phyloP scores from a whole-genome alignment of 2,797 vertebrate species.

The Coccyzus lansbergi region DNA sequence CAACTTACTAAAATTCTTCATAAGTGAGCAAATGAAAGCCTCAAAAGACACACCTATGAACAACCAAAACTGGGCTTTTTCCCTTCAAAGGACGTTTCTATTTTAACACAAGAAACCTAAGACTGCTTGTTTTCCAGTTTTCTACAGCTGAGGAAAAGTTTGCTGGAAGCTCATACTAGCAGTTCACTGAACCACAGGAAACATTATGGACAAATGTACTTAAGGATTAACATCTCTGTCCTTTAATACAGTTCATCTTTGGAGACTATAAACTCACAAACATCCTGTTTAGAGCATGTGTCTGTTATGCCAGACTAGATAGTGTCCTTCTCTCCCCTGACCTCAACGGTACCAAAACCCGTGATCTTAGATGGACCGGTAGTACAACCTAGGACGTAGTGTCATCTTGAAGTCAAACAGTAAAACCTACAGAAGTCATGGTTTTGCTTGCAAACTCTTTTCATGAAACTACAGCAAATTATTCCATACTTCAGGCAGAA shows the following conservation, averaged over 20 bases:
- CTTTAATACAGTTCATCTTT: not conserved
- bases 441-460: not conserved
- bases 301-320: not conserved
- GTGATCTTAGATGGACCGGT: not conserved
- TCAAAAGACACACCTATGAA: not conserved
- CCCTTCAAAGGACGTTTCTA: accelerated
- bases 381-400: not conserved
- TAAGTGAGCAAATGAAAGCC: not conserved
- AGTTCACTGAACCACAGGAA: not conserved
- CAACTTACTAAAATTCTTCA: not conserved
- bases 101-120: not conserved
- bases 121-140: not conserved
- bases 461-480: not conserved
- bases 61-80: not conserved
- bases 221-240: not conserved
- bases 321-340: not conserved
- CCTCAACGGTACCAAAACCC: not conserved
- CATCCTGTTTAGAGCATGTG: not conserved
- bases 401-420: not conserved
- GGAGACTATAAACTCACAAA: not conserved
- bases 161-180: not conserved
- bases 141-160: not conserved
- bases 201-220: not conserved
- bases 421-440: not conserved
- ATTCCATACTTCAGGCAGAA: not conserved